Conservation (phyloP, 2,113 vertebrate species). For the Amblyornis subalaris region DNA sequence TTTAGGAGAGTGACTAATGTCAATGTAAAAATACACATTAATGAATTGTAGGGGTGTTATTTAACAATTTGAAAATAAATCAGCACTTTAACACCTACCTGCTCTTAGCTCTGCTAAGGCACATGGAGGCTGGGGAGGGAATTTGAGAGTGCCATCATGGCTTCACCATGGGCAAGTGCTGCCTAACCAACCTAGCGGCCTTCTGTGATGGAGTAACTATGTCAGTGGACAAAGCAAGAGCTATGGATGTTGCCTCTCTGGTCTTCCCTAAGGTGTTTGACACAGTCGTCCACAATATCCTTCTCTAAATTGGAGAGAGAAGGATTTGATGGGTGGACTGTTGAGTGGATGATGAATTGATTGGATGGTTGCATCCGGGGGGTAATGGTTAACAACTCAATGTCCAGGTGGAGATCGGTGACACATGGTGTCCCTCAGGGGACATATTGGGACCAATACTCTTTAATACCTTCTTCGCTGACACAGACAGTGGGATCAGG, state of each 20-base stretch:
- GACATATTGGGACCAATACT: background rate
- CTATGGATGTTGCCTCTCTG: background rate
- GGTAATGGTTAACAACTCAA: background rate
- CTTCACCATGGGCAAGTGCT: background rate
- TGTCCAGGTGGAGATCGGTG: fast-evolving
- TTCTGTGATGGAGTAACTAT: background rate
- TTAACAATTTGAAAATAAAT: background rate
- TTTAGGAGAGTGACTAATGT: background rate
- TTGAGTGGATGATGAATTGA: background rate
- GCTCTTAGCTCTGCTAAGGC: background rate
- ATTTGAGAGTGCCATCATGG: background rate
- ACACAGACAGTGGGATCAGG: background rate
- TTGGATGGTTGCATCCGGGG: background rate
- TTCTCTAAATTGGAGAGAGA: background rate
- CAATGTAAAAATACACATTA: background rate
- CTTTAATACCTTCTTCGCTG: background rate
- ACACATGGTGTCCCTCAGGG: background rate
- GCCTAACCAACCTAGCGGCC: no score
- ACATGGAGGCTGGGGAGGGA: background rate
- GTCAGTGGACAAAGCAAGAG: background rate
- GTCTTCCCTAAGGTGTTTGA: background rate
- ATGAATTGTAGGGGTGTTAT: background rate
- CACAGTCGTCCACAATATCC: fast-evolving
- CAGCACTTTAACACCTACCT: background rate
- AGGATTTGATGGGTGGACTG: background rate